phyloP scores from a whole-genome alignment of 2,113 vertebrate genomes.

The Prochilodus magdalenae region DNA sequence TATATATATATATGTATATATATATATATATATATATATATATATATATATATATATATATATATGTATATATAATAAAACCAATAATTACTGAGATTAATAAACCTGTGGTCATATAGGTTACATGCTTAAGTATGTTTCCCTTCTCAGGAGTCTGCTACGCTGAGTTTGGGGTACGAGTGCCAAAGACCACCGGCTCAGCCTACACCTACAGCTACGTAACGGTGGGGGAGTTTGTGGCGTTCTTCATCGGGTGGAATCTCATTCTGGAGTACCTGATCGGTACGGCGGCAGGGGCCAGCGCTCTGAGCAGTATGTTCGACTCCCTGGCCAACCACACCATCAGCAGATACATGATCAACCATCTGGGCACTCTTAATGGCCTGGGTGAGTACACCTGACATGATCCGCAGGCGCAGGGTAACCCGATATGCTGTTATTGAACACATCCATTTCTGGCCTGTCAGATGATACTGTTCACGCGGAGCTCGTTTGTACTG shows the following conservation, averaged over 20 bases:
- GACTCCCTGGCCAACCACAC: slow-evolving; percentile 96
- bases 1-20: no score
- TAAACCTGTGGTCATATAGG: no score
- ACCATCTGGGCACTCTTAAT: slow-evolving; percentile 86
- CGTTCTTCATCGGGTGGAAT: slow-evolving; percentile 98
- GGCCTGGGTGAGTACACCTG: slow-evolving; percentile 86
- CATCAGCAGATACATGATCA: slow-evolving; percentile 93
- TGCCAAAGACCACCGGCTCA: slow-evolving; percentile 96
- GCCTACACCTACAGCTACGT: slow-evolving; percentile 99
- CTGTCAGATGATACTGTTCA: not conserved
- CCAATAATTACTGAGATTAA: no score
- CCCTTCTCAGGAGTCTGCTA: slow-evolving; percentile 88
- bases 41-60: no score
- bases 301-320: slow-evolving; percentile 97
- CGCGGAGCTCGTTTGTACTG: not conserved
- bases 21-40: no score
- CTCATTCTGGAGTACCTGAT: slow-evolving; percentile 98
- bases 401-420: not conserved
- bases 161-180: slow-evolving; percentile 94
- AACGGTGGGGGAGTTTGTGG: slow-evolving; percentile 95
- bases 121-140: not conserved
- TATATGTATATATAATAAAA: no score
- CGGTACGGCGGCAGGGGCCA: slow-evolving; percentile 92
- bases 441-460: not conserved
- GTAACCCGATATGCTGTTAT: not conserved